Evolutionary conservation across 2,888 invertebrate species (phyloP), one percentile per base, ranked within the genome.

Genomic region (Orthonychiurus folsomi): DNA sequence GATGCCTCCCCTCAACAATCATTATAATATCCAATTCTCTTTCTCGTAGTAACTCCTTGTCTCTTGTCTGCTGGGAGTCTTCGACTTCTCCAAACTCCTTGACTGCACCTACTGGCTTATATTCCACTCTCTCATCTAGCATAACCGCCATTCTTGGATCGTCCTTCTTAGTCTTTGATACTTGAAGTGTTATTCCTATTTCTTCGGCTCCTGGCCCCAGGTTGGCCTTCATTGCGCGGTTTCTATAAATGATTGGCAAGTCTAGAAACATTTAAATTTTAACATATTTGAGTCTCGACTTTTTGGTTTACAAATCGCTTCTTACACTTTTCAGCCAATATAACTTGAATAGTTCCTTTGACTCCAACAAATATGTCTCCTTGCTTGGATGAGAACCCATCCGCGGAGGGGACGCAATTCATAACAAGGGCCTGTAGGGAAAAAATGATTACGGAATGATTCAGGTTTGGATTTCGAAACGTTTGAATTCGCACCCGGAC

Each of bases 351-450:
- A 5, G 15, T 50, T 50, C 66, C 66, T 9, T 54, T 64, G 54
- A 71, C 67, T 21, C 71, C 73, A 37, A 69, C 62, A 56, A 70
- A 70, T 24, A 73, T 69, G 53, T 71, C 73, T 1, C 68, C 70
- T 61, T 73, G 71, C 5, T 60, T 50, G 1, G 72, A 68, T 3
- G 65, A 69, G 63, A 71, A 72, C 3, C 63, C 63, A 3, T 66
- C 69, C 24, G 55, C 67, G 15, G 63, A 60, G 1, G 70, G 70
- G 2, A 63, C 25, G 68, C 69, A 69, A 52, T 72, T 72, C 12
- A 72, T n/a, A n/a, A 3, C 15, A 59, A 28, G 23, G n/a, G n/a
- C n/a, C n/a, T n/a, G n/a, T n/a, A n/a, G n/a, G n/a, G n/a, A n/a
- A n/a, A n/a, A n/a, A 23, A 20, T 23, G n/a, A 52, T n/a, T 3